Percentiles rank a stretch among this genome's conserved stretches.
These are phyloP conservation scores for Lepilemur ruficaudatus DNA, from an alignment of 2,797 vertebrate genomes.

Conservation along the genomic window DNA sequence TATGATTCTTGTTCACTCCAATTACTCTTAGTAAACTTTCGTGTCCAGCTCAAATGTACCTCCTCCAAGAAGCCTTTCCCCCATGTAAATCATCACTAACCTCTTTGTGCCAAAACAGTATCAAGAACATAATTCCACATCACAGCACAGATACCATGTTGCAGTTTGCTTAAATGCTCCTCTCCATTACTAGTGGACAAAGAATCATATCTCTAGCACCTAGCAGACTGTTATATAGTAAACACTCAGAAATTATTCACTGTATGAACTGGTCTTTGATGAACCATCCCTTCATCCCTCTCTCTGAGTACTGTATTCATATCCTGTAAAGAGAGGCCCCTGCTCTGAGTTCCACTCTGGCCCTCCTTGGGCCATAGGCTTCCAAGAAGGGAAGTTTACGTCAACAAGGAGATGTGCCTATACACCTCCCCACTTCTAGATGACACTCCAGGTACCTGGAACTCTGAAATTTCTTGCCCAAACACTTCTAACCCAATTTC, in stretches of 20 bases:
- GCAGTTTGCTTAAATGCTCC: background rate
- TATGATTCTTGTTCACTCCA: background rate
- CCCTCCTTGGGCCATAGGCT: background rate
- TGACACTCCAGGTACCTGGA: background rate
- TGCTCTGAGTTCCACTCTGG: background rate
- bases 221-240: background rate
- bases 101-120: background rate
- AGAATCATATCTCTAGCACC: background rate
- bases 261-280: background rate
- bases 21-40: background rate
- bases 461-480: slow-evolving; percentile 16
- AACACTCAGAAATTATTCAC: slow-evolving; percentile 4
- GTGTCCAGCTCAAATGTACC: background rate
- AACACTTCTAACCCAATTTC: slow-evolving; percentile 15
- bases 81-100: background rate
- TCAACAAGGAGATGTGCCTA: background rate
- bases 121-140: background rate
- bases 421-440: background rate
- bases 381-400: background rate
- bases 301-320: background rate
- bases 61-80: slow-evolving; percentile 6
- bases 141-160: background rate
- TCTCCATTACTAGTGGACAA: background rate
- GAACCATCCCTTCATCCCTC: background rate
- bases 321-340: background rate